Base-by-base conservation (phyloP, 2,797 vertebrate species). In the Helostoma temminkii region DNA sequence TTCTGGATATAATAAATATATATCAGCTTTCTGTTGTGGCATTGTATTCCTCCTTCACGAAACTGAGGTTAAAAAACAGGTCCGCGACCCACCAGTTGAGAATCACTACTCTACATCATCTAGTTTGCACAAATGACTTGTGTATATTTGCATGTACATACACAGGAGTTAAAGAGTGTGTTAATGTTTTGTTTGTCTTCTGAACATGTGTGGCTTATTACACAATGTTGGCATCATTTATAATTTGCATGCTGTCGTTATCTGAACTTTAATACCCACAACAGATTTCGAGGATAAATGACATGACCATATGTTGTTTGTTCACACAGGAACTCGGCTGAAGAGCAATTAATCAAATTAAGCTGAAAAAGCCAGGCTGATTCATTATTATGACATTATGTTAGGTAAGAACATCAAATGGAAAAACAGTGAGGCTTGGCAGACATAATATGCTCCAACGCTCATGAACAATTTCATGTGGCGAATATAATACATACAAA, bases 271-370 rank as follows among this genome's bases (percentile, higher is more conserved):
- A 73, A 83, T 87, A 85, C 71, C 78, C 56, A 42, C 63, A 77
- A 71, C 79, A 62, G 80, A 80, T 74, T 83, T 77, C 79, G 58
- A 57, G 92, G 88, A 94, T 90, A 89, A 92, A 93, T 89, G 80
- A 81, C 75, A 75, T 66, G 71, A 69, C 69, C 68, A 61, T 84
- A 77, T 88, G 86, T 69, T 88, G 84, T 91, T 92, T 93, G 82
- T 89, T 89, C 80, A 83, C 76, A 90, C 76, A 80, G 66, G 83
- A 90, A 84, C 61, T 78, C 75, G 72, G 55, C 49, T 66, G 60
- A 81, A 66, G 48, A 75, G 80, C 62, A 78, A 89, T 93, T 90
- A 84, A 88, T 93, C 90, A 90, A 80, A 84, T 79, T 49, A 69
- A 55, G 66, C 59, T 81, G 50, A 70, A 90, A 75, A 88, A 76